phyloP scores from a whole-genome alignment of 2,113 vertebrate genomes.

The Brachypodius melanocephalos region DNA sequence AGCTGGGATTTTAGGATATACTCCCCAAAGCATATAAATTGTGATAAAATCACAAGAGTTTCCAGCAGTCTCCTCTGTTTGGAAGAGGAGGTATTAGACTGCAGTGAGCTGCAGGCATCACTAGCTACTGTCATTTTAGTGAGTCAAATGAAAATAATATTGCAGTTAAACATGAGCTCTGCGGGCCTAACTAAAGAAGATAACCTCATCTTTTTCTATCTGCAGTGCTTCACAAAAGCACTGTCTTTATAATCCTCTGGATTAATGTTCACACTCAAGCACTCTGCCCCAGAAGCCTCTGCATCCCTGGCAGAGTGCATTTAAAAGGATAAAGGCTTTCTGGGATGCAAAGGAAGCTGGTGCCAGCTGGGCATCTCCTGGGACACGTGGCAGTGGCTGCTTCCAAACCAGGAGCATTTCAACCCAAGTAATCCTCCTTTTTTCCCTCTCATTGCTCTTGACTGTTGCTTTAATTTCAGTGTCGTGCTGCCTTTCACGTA shows the following conservation, averaged over 20 bases:
- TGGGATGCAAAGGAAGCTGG: not conserved
- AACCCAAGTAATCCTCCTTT: not conserved
- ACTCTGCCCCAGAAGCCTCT: not conserved
- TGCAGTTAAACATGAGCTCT: constrained; percentile 11
- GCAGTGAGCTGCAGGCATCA: not conserved
- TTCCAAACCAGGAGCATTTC: not conserved
- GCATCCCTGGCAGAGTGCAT: not conserved
- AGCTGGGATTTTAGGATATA: not conserved
- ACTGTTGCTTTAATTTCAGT: not conserved
- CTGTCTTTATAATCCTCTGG: not conserved
- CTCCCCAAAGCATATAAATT: not conserved
- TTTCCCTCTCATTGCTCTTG: not conserved
- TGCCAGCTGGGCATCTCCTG: not conserved
- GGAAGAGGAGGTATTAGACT: not conserved
- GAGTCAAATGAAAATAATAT: constrained; percentile 22
- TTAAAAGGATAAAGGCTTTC: not conserved
- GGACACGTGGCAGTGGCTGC: not conserved
- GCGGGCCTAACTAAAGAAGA: not conserved
- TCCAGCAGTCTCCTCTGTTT: not conserved
- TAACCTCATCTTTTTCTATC: not conserved
- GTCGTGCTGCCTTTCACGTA: not conserved
- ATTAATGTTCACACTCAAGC: not conserved
- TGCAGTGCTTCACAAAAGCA: not conserved
- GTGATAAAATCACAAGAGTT: constrained; percentile 19
- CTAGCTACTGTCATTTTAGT: not conserved